Evolutionary conservation across 2,888 invertebrate species (phyloP), one percentile per base, ranked within the genome.

Genomic region (Congeria kusceri): DNA sequence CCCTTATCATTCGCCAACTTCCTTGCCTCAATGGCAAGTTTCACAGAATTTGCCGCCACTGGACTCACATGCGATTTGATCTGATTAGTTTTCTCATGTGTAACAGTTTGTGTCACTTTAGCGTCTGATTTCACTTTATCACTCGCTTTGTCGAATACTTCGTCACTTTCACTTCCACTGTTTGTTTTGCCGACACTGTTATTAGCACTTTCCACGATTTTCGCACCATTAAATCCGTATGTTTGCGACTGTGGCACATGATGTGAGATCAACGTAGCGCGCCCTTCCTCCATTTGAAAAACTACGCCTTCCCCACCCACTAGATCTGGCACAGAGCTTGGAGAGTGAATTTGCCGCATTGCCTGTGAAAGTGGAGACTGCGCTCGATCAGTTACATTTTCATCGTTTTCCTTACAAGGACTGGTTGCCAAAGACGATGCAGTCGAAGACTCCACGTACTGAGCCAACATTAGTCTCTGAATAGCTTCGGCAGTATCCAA

Each of bases 21-120:
- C 53, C 56, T 53, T 29, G 13, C 56, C 56, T 53, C 53, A 9
- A 20, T 9, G 18, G 53, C 53, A 53, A 53, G 53, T 53, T 53
- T 53, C 25, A 23, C 53, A 53, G 20, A 23, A 15, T 20, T 53
- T 23, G 53, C 53, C 11, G 53, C 53, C 23, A n/a, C 53, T 23
- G 25, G 20, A 25, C 25, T 53, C 3, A 81, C 69, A 29, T 86
- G 86, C 20, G 87, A 84, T 27, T 86, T 83, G 27, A 88, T 86
- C 64, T 90, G 74, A 70, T 89, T 87, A 18, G 88, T 87, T 59
- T 89, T 87, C 15, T 88, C 89, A 59, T 87, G 86, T 56, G 88
- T 86, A 15, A 89, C 80, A 49, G 78, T 61, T 18, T 62, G 27
- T 23, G 47, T 61, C n/a, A 66, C 32, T 32, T 69, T 63, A n/a